Conservation (phyloP, 2,797 vertebrate species). For the Cossypha polioptera region DNA sequence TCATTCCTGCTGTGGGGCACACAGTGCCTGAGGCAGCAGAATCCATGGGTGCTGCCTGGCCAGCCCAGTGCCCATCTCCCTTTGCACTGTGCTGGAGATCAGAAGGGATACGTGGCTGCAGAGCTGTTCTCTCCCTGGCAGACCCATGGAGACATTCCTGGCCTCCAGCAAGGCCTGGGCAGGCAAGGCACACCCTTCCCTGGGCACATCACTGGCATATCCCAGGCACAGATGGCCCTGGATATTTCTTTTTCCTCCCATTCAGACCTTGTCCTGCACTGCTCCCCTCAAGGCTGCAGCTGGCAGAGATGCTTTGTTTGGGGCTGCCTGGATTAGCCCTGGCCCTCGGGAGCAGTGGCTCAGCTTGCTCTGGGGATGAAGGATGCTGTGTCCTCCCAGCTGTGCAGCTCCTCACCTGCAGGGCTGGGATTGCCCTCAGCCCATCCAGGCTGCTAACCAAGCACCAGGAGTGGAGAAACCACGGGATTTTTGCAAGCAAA, state of each 20-base stretch:
- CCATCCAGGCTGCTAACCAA: not conserved
- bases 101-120: not conserved
- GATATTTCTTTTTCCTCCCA: not conserved
- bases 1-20: not conserved
- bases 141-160: not conserved
- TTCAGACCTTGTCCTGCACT: not conserved
- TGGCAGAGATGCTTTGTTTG: not conserved
- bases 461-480: not conserved
- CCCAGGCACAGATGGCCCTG: rapidly evolving
- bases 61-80: not conserved
- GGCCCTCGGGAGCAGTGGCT: not conserved
- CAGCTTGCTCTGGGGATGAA: not conserved
- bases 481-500: not conserved
- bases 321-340: not conserved
- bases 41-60: not conserved
- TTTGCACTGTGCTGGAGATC: not conserved
- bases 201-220: not conserved
- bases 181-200: not conserved
- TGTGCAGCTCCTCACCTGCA: not conserved
- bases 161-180: rapidly evolving
- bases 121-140: not conserved
- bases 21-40: rapidly evolving
- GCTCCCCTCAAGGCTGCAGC: not conserved
- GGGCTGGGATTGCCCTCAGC: not conserved
- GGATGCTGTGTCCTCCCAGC: not conserved